Evolutionary conservation across 2,797 vertebrate species (phyloP).

Genomic region (Iguana delicatissima): DNA sequence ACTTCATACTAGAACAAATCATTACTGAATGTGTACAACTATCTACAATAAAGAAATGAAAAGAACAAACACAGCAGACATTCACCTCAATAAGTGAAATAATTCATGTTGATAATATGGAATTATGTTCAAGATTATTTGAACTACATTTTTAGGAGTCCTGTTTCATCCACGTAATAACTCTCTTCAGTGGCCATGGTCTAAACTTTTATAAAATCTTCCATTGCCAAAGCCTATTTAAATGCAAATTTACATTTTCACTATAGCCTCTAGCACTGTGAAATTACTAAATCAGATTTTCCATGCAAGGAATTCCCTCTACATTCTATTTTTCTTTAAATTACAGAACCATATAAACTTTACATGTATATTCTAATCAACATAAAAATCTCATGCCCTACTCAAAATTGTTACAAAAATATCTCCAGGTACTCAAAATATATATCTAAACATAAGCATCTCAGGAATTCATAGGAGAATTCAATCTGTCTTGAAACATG

Average conservation of each 20-base stretch:
- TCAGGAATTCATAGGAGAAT: neutral
- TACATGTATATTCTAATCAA: neutral
- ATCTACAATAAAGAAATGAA: neutral
- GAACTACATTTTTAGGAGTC: conserved; percentile 14
- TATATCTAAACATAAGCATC: no score
- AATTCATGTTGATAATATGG: conserved; percentile 1
- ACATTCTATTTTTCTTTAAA: neutral
- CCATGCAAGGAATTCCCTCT: neutral
- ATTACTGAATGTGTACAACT: conserved; percentile 28
- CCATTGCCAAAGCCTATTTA: conserved; percentile 19
- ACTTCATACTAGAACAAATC: neutral
- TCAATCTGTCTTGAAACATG: neutral
- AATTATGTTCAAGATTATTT: neutral
- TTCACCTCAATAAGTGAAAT: neutral
- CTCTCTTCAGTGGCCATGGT: neutral
- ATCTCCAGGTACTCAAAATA: neutral
- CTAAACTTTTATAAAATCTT: conserved; percentile 26
- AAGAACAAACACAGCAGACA: neutral
- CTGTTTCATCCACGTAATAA: conserved; percentile 6
- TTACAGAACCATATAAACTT: neutral
- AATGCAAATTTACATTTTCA: conserved; percentile 17
- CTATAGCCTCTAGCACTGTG: neutral
- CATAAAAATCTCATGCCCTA: neutral
- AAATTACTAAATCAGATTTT: neutral
- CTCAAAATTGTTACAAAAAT: neutral